Percentiles rank a stretch among this genome's conserved stretches.
phyloP scores from a whole-genome alignment of 2,797 vertebrate species.

The Phataginus tetradactyla region DNA sequence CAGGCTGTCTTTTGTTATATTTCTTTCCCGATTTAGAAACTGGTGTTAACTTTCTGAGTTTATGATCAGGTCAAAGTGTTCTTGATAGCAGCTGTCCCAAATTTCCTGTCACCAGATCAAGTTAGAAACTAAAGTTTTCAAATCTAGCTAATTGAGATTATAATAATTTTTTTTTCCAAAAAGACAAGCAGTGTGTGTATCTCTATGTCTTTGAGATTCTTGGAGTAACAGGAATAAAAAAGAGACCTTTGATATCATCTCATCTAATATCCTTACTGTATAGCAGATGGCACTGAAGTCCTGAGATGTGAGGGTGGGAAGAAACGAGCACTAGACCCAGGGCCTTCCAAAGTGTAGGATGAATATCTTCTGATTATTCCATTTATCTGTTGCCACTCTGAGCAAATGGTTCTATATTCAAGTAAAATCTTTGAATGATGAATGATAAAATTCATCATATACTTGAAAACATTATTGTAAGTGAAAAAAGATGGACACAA shows the following conservation, averaged over 20 bases:
- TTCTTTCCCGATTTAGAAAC: conserved; percentile 21
- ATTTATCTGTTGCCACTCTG: neutral
- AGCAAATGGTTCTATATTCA: neutral
- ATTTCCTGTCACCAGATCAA: neutral
- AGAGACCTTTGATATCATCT: neutral
- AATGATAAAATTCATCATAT: neutral
- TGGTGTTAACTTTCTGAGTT: neutral
- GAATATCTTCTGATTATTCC: neutral
- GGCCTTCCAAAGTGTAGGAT: neutral
- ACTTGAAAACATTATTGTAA: neutral
- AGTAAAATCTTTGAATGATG: conserved; percentile 1
- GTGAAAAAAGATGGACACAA: neutral
- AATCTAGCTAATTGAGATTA: neutral
- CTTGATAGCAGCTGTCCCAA: neutral
- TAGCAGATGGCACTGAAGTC: neutral
- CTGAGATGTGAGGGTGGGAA: neutral
- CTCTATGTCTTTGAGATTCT: neutral
- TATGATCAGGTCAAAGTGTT: neutral
- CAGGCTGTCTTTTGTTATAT: neutral
- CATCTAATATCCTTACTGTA: neutral
- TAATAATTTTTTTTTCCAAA: neutral
- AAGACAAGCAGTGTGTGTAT: neutral
- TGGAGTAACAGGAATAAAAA: neutral
- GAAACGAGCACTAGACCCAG: neutral
- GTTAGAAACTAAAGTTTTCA: neutral